Conservation (phyloP, 2,888 invertebrate genomes). For the Lamellibrachia satsuma region DNA sequence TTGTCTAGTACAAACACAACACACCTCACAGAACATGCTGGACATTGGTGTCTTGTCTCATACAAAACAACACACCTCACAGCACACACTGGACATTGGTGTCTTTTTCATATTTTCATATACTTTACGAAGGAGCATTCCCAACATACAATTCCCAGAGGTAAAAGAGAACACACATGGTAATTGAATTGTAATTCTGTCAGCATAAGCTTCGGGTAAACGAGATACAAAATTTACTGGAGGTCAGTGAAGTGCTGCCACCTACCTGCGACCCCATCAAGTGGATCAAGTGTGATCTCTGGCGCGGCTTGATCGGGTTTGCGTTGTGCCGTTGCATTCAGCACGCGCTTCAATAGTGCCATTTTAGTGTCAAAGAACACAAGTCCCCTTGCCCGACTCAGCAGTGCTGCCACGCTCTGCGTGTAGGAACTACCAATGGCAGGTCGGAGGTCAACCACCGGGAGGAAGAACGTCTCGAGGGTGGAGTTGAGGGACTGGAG, state of each 20-base stretch:
- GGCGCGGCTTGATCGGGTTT: conserved; percentile 64
- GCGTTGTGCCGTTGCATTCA: conserved; percentile 61
- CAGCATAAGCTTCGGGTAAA: not conserved
- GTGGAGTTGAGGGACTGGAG: conserved; percentile 60
- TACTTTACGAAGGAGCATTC: too few relatives aligned
- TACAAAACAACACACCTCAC: too few relatives aligned
- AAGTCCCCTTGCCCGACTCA: conserved; percentile 52
- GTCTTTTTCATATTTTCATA: too few relatives aligned
- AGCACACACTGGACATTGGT: too few relatives aligned
- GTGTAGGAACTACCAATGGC: conserved; percentile 51
- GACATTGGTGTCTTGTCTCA: too few relatives aligned
- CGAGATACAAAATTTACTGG: not conserved
- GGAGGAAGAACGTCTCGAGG: conserved; percentile 61
- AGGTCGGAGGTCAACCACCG: conserved; percentile 60
- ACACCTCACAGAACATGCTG: too few relatives aligned
- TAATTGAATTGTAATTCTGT: not conserved
- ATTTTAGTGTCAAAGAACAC: conserved; percentile 62
- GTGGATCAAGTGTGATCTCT: conserved; percentile 63
- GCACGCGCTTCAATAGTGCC: conserved; percentile 56
- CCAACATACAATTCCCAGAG: too few relatives aligned
- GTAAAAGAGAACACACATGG: conserved; percentile 14
- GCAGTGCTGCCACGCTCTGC: conserved; percentile 54
- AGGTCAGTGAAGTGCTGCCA: not conserved
- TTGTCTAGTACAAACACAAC: too few relatives aligned
- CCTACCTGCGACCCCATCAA: conserved; percentile 61